phyloP scores from a whole-genome alignment of 2,888 invertebrate genomes.

The Acrobasis suavella region DNA sequence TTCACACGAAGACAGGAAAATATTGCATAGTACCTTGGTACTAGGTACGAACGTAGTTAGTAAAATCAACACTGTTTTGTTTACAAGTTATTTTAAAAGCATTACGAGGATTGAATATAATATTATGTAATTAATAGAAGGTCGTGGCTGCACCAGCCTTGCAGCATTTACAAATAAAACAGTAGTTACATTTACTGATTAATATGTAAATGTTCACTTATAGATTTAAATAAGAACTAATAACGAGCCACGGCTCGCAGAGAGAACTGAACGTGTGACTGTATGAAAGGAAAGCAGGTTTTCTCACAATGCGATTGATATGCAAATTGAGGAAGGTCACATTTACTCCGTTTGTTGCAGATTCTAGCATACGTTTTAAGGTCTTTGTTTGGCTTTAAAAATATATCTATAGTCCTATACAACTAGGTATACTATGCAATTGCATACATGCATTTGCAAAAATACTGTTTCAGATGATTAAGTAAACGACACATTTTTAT shows the following conservation, averaged over 20 bases:
- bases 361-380: not conserved
- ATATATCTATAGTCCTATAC: too few species aligned
- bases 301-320: constrained; percentile 8
- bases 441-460: too few species aligned
- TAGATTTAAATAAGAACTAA: not conserved
- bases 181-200: constrained; percentile 1
- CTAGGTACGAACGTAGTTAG: too few species aligned
- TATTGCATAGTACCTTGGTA: too few species aligned
- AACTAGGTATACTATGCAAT: too few species aligned
- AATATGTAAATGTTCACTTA: constrained; percentile 5
- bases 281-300: constrained; percentile 13
- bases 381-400: not conserved
- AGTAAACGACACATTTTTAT: too few species aligned
- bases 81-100: not conserved
- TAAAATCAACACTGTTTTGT: too few species aligned
- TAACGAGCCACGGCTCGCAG: not conserved
- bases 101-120: constrained; percentile 10
- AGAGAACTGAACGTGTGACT: not conserved
- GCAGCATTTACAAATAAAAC: constrained; percentile 4
- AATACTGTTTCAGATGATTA: too few species aligned
- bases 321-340: constrained; percentile 17
- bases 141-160: constrained; percentile 16
- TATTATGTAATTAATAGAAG: constrained; percentile 6
- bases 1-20: too few species aligned
- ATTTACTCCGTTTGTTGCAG: not conserved